Evolutionary conservation across 1,140 invertebrate species (phyloP), one percentile per base, ranked within the genome.

Genomic region (Bombus polaris): DNA sequence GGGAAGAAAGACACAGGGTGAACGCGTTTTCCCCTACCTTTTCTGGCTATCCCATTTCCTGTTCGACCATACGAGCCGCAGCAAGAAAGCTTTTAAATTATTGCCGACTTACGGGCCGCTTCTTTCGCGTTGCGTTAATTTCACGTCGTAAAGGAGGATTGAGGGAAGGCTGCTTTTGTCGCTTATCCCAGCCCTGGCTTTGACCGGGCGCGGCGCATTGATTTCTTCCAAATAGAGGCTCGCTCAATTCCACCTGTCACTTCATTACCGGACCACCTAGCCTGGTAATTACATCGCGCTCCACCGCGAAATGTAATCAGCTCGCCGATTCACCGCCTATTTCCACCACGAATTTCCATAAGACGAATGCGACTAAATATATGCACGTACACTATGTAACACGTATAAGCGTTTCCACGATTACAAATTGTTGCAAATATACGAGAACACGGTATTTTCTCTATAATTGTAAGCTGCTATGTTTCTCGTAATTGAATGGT

Each of bases 21-120:
- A n/a, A n/a, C 12, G 37, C 28, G 12, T n/a, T 78, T 75, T 47
- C 37, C 18, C 5, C 37, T 25, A 12, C 35, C 22, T 13, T 76
- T 37, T 28, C 78, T 37, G 8, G 39, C 65, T 39, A 76, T 79
- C 47, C 35, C 78, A 28, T 28, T n/a, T 76, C 28, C 68, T 35
- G 32, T 77, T 53, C 68, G 35, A 28, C 62, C 81, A 86, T 74
- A 77, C 59, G 72, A 47, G 66, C 68, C 32, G 10, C 18, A 42
- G 82, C 65, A 70, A 84, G 70, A 74, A 81, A 81, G 57, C 65
- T 83, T 85, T 83, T 86, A 85, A 89, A 88, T 89, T 88, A 86
- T 89, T 78, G 83, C 42, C 65, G 87, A 89, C 81, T 89, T 87
- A 87, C 86, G 73, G 53, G 44, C 47, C 73, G 62, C 37, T 57